A percentile compares a stretch with the other conserved stretches of the same genome.
phyloP scores from a whole-genome alignment of 2,888 invertebrate species.

The Melanargia galathea region DNA sequence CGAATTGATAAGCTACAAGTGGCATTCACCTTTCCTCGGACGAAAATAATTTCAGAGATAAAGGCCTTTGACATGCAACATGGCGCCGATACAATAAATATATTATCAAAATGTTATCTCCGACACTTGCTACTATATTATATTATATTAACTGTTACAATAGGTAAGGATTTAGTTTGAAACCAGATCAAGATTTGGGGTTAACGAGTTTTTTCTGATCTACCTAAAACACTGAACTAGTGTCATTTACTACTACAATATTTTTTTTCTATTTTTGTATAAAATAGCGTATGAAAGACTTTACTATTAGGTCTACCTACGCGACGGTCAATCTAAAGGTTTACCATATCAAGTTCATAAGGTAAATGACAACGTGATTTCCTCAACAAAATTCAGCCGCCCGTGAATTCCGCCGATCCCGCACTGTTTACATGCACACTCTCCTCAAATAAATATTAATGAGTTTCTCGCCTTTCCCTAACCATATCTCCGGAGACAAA shows the following conservation, averaged over 20 bases:
- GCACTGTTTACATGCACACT: slow-evolving; percentile 17
- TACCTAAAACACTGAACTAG: too few species aligned
- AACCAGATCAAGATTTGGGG: too few species aligned
- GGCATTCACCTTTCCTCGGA: slow-evolving; percentile 39
- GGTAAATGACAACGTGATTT: neutral
- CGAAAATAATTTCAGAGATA: slow-evolving; percentile 44
- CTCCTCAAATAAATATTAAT: slow-evolving; percentile 64
- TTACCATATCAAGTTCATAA: too few species aligned
- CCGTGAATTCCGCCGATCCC: neutral
- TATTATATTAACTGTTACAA: too few species aligned
- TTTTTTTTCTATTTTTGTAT: too few species aligned
- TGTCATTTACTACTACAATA: too few species aligned
- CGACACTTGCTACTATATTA: slow-evolving; percentile 10
- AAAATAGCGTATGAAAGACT: too few species aligned
- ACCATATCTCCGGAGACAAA: slow-evolving; percentile 57
- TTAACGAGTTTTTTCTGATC: too few species aligned
- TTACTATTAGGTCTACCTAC: too few species aligned
- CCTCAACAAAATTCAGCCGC: neutral
- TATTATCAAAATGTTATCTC: slow-evolving; percentile 11
- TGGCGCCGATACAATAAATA: slow-evolving; percentile 14
- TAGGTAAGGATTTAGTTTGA: too few species aligned
- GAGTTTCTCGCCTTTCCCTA: slow-evolving; percentile 50
- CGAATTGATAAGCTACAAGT: slow-evolving; percentile 43
- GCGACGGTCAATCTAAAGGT: too few species aligned
- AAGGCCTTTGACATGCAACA: slow-evolving; percentile 39